A percentile compares a stretch with the other conserved stretches of the same genome.
Evolutionary conservation across 2,888 invertebrate species (phyloP).

Genomic region (Harmothoe impar): DNA sequence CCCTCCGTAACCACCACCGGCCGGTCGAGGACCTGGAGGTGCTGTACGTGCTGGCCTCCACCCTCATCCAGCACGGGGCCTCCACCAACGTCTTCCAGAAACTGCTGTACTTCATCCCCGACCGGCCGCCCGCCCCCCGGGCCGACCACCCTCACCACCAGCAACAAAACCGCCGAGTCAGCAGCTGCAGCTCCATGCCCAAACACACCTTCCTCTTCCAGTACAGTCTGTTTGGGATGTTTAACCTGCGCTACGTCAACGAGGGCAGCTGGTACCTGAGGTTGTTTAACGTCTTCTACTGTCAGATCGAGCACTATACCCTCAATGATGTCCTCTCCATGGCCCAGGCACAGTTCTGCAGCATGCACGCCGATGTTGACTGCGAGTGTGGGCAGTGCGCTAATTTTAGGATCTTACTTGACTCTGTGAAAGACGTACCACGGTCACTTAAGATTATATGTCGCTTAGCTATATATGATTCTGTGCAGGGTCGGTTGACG

Average conservation of each 20-base stretch:
- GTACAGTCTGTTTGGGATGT: slow-evolving; percentile 67
- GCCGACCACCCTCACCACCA: no score
- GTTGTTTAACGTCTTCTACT: slow-evolving; percentile 60
- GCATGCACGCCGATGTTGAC: slow-evolving; percentile 53
- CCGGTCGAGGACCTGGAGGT: slow-evolving; percentile 57
- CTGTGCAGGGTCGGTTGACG: neutral
- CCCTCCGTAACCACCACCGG: slow-evolving; percentile 47
- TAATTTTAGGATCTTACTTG: slow-evolving; percentile 42
- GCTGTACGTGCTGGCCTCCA: slow-evolving; percentile 34
- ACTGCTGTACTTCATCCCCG: slow-evolving; percentile 57
- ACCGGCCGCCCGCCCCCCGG: no score
- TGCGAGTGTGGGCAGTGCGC: slow-evolving; percentile 64
- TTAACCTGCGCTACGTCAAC: slow-evolving; percentile 65
- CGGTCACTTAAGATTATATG: slow-evolving; percentile 64
- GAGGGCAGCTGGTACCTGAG: slow-evolving; percentile 50
- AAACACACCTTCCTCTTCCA: slow-evolving; percentile 67
- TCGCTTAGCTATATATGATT: slow-evolving; percentile 57
- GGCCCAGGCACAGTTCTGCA: neutral
- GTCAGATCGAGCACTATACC: slow-evolving; percentile 61
- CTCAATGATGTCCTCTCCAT: slow-evolving; percentile 62
- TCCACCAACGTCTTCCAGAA: slow-evolving; percentile 64
- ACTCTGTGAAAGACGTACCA: slow-evolving; percentile 40
- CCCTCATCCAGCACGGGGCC: slow-evolving; percentile 66
- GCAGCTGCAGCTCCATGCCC: slow-evolving; percentile 48
- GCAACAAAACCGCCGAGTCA: neutral